Evolutionary conservation across 2,888 invertebrate genomes (phyloP).

Genomic region (Byasa hedistus): DNA sequence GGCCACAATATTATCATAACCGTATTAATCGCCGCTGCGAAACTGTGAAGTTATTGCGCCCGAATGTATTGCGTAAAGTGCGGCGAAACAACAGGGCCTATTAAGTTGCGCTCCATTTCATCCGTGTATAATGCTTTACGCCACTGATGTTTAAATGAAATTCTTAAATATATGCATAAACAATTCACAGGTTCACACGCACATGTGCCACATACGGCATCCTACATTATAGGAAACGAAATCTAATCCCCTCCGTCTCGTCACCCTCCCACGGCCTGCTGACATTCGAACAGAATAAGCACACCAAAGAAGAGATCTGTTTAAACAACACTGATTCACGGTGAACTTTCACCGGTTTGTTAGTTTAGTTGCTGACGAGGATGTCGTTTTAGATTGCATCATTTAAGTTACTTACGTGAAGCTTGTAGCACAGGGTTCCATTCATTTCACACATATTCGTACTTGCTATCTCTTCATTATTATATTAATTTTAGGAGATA

Average conservation of each 20-base stretch:
- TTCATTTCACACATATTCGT: background rate
- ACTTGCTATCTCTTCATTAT: background rate
- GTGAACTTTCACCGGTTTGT: slow-evolving; percentile 73
- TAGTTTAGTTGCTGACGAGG: slow-evolving; percentile 57
- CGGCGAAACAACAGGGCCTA: slow-evolving; percentile 60
- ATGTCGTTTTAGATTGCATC: slow-evolving; percentile 59
- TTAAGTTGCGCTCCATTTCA: slow-evolving; percentile 68
- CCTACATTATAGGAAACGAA: background rate
- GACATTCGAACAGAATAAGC: slow-evolving; percentile 44
- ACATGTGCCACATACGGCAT: slow-evolving; percentile 9
- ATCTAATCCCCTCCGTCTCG: background rate
- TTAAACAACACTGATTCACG: slow-evolving; percentile 35
- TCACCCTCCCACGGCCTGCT: slow-evolving; percentile 32
- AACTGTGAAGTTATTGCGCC: slow-evolving; percentile 68
- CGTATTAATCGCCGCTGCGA: slow-evolving; percentile 63
- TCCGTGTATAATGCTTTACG: slow-evolving; percentile 36
- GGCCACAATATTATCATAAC: slow-evolving; percentile 59
- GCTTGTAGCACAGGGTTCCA: background rate
- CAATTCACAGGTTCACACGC: slow-evolving; percentile 32
- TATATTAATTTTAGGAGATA: background rate
- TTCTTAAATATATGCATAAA: slow-evolving; percentile 1
- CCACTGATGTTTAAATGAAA: slow-evolving; percentile 13
- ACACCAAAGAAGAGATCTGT: slow-evolving; percentile 38
- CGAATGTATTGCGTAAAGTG: slow-evolving; percentile 66
- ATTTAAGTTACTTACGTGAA: slow-evolving; percentile 18